phyloP scores from a whole-genome alignment of 2,113 vertebrate species.

The Oreochromis niloticus region DNA sequence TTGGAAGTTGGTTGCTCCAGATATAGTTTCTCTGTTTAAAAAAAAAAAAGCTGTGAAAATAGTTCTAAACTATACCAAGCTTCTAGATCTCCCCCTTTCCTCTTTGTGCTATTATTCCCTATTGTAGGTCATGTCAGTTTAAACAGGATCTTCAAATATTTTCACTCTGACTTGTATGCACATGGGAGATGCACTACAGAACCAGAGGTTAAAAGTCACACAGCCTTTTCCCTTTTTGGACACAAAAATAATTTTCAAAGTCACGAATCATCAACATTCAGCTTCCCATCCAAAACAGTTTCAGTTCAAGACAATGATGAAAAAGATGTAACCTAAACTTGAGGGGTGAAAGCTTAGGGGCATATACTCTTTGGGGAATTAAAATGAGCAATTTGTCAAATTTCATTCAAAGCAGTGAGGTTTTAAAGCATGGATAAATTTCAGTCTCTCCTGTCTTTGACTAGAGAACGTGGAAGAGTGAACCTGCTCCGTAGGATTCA shows the following conservation, averaged over 20 bases:
- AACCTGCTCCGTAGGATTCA: conserved; percentile 48
- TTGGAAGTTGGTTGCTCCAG: background rate
- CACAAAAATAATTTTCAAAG: conserved; percentile 31
- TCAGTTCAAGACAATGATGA: conserved; percentile 22
- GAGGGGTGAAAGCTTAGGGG: conserved; percentile 27
- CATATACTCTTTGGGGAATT: conserved; percentile 41
- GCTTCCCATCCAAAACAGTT: conserved; percentile 28
- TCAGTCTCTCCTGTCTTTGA: conserved; percentile 38
- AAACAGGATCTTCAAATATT: conserved; percentile 51
- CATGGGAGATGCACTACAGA: conserved; percentile 46
- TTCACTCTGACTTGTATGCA: conserved; percentile 47
- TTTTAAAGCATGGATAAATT: conserved; percentile 34
- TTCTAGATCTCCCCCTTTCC: background rate
- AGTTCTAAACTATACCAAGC: background rate
- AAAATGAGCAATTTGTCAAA: conserved; percentile 63
- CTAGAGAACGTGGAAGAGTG: conserved; percentile 35
- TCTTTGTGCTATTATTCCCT: conserved; percentile 2
- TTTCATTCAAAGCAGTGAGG: conserved; percentile 46
- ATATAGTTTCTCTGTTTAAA: background rate
- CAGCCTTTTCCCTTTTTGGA: conserved; percentile 43
- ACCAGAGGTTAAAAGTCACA: conserved; percentile 42
- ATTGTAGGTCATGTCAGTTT: conserved; percentile 49
- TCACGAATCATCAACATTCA: conserved; percentile 49
- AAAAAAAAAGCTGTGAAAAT: background rate
- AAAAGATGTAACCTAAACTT: conserved; percentile 41